Base-by-base conservation (phyloP, 2,797 vertebrate species). In the Pseudomugil tenellus region DNA sequence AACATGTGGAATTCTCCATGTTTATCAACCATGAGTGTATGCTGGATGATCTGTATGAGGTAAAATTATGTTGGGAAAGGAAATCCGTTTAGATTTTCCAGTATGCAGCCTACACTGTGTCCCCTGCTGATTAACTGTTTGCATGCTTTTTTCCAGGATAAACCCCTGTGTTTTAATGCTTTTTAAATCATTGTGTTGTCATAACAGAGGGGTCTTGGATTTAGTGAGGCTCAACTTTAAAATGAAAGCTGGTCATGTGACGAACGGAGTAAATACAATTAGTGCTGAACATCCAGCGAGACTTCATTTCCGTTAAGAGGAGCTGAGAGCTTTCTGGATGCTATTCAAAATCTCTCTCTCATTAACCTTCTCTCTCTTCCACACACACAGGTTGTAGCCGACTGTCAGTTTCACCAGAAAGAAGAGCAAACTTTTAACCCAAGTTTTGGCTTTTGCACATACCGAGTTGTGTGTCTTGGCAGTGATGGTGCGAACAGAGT, bases 391-490 rank as follows among this genome's bases (percentile, higher is more conserved):
- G 29, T 59, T 68, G 9, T 58, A 35, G 26, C 62, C 68, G 31
- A 53, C 43, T 52, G 49, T 25, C 26, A 5, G 25, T 28, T 39
- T 41, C 17, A 62, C 6, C n/a, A 41, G 39, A 31, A 35, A 10
- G 63, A 43, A 23, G n/a, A 17, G 4, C 28, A 60, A 41, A 19
- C 26, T 1, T 68, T 12, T 32, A 48, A 39, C 3, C 64, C 7
- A 2, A 31, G 60, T 25, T 58, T 34, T 43, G 51, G 58, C 26
- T 11, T 4, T 41, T 35, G 32, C 43, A 73, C 85, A 0, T 92
- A 99, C 98, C 76, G 97, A 98, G 8, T 98, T 94, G 86, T 99
- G 98, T 34, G 92, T 98, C 94, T 99, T 99, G 74, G 98, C 98
- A 2, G 96, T 96, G 87, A 99, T 89, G 6, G 98, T 99, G 91